Evolutionary conservation across 2,797 vertebrate genomes (phyloP).

Genomic region (Lagocephalus sceleratus): DNA sequence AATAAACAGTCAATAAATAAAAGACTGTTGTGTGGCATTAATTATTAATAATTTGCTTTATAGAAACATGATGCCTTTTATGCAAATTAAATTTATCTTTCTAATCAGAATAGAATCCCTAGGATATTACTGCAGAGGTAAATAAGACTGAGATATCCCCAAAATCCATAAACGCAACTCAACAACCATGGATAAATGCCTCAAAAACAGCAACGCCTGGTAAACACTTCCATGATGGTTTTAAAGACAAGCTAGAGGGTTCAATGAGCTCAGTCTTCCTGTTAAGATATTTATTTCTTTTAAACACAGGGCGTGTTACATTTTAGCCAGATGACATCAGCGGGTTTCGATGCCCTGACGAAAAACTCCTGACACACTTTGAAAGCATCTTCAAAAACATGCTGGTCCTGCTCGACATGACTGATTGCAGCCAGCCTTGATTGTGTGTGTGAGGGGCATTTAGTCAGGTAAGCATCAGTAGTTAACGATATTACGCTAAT

Average conservation of each 20-base stretch:
- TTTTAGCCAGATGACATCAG: slow-evolving; percentile 61
- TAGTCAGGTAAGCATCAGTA: slow-evolving; percentile 99
- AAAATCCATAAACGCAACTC: no score
- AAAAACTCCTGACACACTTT: slow-evolving; percentile 64
- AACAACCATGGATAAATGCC: no score
- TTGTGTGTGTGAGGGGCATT: slow-evolving; percentile 90
- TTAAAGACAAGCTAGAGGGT: slow-evolving; percentile 28
- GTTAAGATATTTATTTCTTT: background rate
- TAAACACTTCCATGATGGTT: slow-evolving; percentile 13
- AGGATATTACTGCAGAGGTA: no score
- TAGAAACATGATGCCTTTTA: no score
- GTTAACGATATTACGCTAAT: slow-evolving; percentile 98
- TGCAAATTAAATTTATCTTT: no score
- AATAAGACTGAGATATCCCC: no score
- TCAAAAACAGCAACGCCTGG: no score
- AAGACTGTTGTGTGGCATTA: no score
- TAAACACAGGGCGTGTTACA: slow-evolving; percentile 29
- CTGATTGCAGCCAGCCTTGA: slow-evolving; percentile 87
- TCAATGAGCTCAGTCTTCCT: slow-evolving; percentile 50
- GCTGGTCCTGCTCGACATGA: slow-evolving; percentile 65
- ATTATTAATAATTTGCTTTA: no score
- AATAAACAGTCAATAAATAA: no score
- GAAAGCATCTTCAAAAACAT: slow-evolving; percentile 59
- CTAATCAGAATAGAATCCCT: no score
- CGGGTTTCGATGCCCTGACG: slow-evolving; percentile 54